A percentile compares a stretch with the other conserved stretches of the same genome.
Evolutionary conservation across 1,140 invertebrate genomes (phyloP).

Genomic region (Aricia agestis): DNA sequence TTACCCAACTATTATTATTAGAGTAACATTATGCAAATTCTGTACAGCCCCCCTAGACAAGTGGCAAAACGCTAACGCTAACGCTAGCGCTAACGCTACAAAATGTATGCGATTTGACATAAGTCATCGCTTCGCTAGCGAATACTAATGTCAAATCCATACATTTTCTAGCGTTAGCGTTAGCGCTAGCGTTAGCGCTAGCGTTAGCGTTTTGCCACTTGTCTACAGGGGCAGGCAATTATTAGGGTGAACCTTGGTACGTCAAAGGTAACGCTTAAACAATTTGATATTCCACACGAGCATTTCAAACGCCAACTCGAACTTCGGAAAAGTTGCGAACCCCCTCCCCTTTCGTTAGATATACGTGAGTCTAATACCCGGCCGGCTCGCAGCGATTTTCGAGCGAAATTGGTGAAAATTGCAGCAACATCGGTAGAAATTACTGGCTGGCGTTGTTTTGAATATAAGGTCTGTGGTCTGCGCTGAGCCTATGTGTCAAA

Average conservation of each 20-base stretch:
- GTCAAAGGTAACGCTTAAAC: constrained; percentile 73
- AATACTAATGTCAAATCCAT: no score
- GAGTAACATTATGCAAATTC: constrained; percentile 57
- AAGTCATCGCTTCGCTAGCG: no score
- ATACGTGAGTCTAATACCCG: constrained; percentile 73
- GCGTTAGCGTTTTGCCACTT: no score
- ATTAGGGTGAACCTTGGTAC: constrained; percentile 54
- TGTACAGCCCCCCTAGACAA: no score
- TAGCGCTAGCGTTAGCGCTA: no score
- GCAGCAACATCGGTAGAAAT: constrained; percentile 69
- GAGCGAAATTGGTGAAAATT: constrained; percentile 69
- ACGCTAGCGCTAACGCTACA: no score
- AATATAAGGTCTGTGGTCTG: constrained; percentile 22
- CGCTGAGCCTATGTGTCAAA: not conserved
- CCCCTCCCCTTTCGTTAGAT: constrained; percentile 72
- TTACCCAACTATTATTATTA: constrained; percentile 35
- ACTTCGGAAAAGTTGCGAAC: constrained; percentile 72
- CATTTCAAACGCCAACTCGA: constrained; percentile 71
- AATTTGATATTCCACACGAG: constrained; percentile 74
- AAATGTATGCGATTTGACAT: no score
- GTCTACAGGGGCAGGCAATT: constrained; percentile 57
- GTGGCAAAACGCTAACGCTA: no score
- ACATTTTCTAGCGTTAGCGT: no score
- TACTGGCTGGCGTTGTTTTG: constrained; percentile 66
- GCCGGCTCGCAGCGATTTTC: constrained; percentile 55